These are phyloP conservation scores for Phalloptychus januarius DNA, from an alignment of 2,797 vertebrate species.

Conservation along the genomic window DNA sequence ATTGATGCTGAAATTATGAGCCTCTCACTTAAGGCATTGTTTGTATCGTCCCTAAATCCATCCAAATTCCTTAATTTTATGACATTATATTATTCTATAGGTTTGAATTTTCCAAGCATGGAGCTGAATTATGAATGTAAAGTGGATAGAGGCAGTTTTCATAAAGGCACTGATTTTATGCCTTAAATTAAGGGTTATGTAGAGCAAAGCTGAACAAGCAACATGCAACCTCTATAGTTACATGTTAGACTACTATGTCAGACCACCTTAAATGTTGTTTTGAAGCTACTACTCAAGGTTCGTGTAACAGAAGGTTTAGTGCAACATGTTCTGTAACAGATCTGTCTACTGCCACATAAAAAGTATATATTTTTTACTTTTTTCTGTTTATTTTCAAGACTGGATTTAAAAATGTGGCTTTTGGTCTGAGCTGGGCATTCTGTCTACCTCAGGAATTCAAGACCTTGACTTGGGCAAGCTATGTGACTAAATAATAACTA, in stretches of 20 bases:
- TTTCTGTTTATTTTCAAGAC: background rate
- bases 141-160: background rate
- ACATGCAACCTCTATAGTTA: background rate
- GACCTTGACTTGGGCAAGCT: background rate
- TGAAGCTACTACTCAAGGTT: background rate
- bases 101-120: background rate
- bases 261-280: background rate
- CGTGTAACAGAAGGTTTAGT: background rate
- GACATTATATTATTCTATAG: background rate
- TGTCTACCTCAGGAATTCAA: too few species aligned
- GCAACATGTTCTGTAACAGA: background rate
- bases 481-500: background rate
- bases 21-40: background rate
- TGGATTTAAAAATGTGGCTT: background rate
- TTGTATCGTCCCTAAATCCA: background rate
- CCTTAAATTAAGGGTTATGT: background rate
- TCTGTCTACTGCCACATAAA: conserved; percentile 10
- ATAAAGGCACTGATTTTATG: background rate
- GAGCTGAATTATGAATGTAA: background rate
- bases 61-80: background rate
- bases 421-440: background rate
- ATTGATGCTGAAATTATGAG: background rate
- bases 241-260: background rate
- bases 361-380: conserved; percentile 11
- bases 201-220: background rate